phyloP scores from a whole-genome alignment of 2,888 invertebrate genomes.

The Heliconius charithonia region DNA sequence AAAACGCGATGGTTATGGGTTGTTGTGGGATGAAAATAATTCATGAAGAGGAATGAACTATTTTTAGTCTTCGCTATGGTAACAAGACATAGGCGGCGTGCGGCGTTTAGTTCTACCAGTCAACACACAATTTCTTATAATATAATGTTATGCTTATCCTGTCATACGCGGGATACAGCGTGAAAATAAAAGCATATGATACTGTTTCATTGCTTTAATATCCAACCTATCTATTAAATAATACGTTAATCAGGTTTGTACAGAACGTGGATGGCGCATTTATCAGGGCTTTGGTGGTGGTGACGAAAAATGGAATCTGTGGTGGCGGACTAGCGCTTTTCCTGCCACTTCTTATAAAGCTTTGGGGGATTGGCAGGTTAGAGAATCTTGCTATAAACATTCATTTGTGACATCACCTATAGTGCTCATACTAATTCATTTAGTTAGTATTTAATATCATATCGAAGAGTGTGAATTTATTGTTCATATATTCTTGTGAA shows the following conservation, averaged over 20 bases:
- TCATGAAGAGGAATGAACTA: no score
- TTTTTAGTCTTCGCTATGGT: no score
- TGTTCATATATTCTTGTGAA: no score
- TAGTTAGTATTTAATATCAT: not conserved
- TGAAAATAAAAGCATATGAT: no score
- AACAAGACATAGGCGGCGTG: no score
- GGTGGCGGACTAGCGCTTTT: conserved; percentile 93
- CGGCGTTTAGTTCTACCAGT: no score
- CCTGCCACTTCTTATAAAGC: conserved; percentile 86
- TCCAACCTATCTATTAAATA: not conserved
- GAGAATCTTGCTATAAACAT: not conserved
- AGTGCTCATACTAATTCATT: not conserved
- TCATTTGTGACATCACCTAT: not conserved
- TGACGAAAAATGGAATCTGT: conserved; percentile 91
- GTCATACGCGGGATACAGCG: no score
- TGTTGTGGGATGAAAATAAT: no score
- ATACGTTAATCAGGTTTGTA: conserved; percentile 84
- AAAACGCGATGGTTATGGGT: no score
- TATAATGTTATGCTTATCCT: no score
- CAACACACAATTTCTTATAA: no score
- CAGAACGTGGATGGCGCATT: conserved; percentile 92
- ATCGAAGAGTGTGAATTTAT: not conserved
- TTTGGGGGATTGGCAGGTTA: conserved; percentile 88
- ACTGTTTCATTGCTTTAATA: no score
- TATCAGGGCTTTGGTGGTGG: conserved; percentile 83